Evolutionary conservation across 2,888 invertebrate species (phyloP).

Genomic region (Drosophila yooni): DNA sequence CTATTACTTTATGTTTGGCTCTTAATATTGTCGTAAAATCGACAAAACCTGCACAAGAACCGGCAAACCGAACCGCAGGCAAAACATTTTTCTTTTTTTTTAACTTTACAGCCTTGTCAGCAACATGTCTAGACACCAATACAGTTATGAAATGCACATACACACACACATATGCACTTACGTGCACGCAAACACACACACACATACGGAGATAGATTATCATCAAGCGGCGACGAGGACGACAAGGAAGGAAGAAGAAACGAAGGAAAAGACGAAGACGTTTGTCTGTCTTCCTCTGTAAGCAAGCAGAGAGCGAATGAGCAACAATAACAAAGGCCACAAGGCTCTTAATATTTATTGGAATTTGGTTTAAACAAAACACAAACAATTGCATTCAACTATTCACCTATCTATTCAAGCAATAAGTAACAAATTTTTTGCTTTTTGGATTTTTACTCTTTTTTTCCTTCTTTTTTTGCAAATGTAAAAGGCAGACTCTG

Average conservation of each 20-base stretch:
- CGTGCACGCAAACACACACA: constrained; percentile 29
- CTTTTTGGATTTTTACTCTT: constrained; percentile 49
- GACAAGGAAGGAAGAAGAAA: neutral
- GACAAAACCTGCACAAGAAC: constrained; percentile 40
- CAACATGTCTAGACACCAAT: constrained; percentile 77
- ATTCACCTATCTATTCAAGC: constrained; percentile 58
- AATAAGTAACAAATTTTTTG: constrained; percentile 57
- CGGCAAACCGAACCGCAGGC: constrained; percentile 53
- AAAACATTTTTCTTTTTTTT: constrained; percentile 28
- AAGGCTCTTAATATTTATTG: constrained; percentile 41
- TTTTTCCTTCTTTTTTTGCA: constrained; percentile 47
- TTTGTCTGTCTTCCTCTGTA: constrained; percentile 11
- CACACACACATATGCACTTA: constrained; percentile 10
- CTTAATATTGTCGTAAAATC: constrained; percentile 23
- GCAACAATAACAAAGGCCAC: constrained; percentile 67
- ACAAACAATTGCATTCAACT: constrained; percentile 43
- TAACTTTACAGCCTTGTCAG: constrained; percentile 57
- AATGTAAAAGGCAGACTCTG: constrained; percentile 55
- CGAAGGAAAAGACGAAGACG: neutral
- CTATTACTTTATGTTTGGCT: constrained; percentile 15
- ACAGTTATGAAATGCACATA: constrained; percentile 52
- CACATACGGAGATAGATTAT: constrained; percentile 52
- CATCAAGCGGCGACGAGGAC: constrained; percentile 55
- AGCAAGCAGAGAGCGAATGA: constrained; percentile 34
- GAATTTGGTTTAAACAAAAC: constrained; percentile 48